A percentile compares a stretch with the other conserved stretches of the same genome.
Evolutionary conservation across 2,888 invertebrate species (phyloP).

Genomic region (Erebia palarica): DNA sequence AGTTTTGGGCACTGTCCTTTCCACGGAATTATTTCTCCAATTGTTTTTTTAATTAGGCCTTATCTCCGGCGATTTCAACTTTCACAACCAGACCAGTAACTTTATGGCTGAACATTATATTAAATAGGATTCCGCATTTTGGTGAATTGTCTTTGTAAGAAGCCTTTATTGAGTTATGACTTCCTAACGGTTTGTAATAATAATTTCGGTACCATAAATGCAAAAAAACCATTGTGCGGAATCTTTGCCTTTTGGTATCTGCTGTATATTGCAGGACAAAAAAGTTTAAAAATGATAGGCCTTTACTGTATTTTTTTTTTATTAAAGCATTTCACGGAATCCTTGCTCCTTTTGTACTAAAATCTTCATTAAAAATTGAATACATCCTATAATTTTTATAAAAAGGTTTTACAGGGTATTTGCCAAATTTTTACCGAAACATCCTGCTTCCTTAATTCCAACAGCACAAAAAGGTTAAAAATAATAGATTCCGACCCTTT

Average conservation of each 20-base stretch:
- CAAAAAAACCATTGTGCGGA: neutral
- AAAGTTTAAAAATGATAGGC: too few species aligned
- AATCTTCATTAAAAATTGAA: too few species aligned
- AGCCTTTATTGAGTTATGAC: slow-evolving; percentile 10
- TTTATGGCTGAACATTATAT: slow-evolving; percentile 8
- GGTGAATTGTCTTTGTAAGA: slow-evolving; percentile 10
- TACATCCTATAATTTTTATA: too few species aligned
- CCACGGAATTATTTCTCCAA: neutral
- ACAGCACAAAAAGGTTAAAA: neutral
- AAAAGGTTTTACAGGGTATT: too few species aligned
- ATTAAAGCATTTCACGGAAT: too few species aligned
- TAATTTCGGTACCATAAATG: neutral
- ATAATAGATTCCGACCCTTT: neutral
- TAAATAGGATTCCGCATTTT: slow-evolving; percentile 1
- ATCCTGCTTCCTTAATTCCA: neutral
- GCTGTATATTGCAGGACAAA: too few species aligned
- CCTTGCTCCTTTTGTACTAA: too few species aligned
- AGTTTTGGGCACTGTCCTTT: too few species aligned
- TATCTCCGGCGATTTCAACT: slow-evolving; percentile 12
- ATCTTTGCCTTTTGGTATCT: too few species aligned
- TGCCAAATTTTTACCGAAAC: too few species aligned
- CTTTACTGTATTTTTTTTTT: too few species aligned
- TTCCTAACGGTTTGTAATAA: neutral
- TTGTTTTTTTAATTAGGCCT: slow-evolving; percentile 4
- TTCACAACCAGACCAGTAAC: neutral